phyloP scores from a whole-genome alignment of 2,888 invertebrate species.

The Tanytarsus gracilentus region DNA sequence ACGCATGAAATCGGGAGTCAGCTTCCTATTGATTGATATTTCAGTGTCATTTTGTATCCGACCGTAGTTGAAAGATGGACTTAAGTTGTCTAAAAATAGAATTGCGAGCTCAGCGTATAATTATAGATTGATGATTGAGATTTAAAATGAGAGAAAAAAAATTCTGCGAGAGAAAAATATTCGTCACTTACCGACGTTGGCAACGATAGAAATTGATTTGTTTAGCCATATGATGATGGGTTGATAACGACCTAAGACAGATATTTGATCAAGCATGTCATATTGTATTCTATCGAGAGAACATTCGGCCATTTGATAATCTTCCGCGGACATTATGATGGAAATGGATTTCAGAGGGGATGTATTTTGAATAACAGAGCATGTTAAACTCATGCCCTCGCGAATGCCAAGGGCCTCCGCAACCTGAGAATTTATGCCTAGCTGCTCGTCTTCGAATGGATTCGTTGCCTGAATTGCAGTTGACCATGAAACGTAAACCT shows the following conservation, averaged over 20 bases:
- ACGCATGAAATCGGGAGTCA: constrained; percentile 35
- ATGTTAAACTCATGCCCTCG: constrained; percentile 19
- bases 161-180: background rate
- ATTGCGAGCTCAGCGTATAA: constrained; percentile 28
- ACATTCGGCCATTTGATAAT: constrained; percentile 21
- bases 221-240: constrained; percentile 65
- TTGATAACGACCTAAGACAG: constrained; percentile 14
- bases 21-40: constrained; percentile 42
- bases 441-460: constrained; percentile 14
- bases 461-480: background rate
- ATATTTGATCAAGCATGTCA: constrained; percentile 14
- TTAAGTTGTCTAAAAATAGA: constrained; percentile 44
- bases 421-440: constrained; percentile 11
- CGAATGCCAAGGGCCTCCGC: constrained; percentile 7
- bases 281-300: constrained; percentile 10
- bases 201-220: constrained; percentile 36
- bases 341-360: constrained; percentile 10
- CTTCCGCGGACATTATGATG: constrained; percentile 2
- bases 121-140: constrained; percentile 15
- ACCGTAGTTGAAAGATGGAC: constrained; percentile 48
- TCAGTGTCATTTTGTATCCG: constrained; percentile 51
- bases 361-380: constrained; percentile 22
- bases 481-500: constrained; percentile 26
- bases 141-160: background rate
- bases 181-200: constrained; percentile 11